phyloP scores from a whole-genome alignment of 1,140 invertebrate species.

The Aphelenchoides besseyi region DNA sequence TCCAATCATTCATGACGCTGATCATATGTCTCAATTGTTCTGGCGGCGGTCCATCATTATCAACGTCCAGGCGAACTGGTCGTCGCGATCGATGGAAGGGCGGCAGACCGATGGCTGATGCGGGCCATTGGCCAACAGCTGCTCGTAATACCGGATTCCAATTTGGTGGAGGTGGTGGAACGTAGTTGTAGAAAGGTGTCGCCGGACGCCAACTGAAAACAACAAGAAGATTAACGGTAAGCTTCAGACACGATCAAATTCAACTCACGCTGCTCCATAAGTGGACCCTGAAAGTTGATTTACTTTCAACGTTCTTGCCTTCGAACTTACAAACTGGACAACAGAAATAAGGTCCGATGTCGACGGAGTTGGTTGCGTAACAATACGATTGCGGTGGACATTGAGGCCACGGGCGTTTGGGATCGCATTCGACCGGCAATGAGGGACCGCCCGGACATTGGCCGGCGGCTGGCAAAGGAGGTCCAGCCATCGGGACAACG shows the following conservation, averaged over 20 bases:
- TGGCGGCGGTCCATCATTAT: constrained; percentile 28
- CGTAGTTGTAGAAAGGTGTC: constrained; percentile 62
- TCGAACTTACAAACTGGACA: constrained; percentile 61
- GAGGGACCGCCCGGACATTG: constrained; percentile 59
- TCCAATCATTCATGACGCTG: constrained; percentile 56
- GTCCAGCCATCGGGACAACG: constrained; percentile 23
- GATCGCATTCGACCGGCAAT: constrained; percentile 61
- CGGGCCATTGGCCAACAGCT: constrained; percentile 17
- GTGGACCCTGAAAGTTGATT: constrained; percentile 59
- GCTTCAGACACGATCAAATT: too few relatives aligned
- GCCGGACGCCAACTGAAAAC: constrained; percentile 52
- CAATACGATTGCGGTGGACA: constrained; percentile 62
- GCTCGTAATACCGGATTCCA: constrained; percentile 22
- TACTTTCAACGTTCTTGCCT: constrained; percentile 10
- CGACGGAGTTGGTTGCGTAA: constrained; percentile 62
- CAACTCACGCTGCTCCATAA: constrained; percentile 56
- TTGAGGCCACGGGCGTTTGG: constrained; percentile 62
- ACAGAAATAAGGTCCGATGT: constrained; percentile 62
- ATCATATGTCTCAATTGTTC: constrained; percentile 50
- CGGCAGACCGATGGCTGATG: constrained; percentile 48
- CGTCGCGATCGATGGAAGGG: constrained; percentile 28
- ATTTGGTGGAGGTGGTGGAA: constrained; percentile 54
- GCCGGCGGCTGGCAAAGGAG: constrained; percentile 15
- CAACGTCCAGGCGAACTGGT: constrained; percentile 22
- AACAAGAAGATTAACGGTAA: neutral